Percentiles rank a stretch among this genome's conserved stretches.
These are phyloP conservation scores for Bathynomus jamesi DNA, from an alignment of 1,140 invertebrate genomes.

Conservation along the genomic window DNA sequence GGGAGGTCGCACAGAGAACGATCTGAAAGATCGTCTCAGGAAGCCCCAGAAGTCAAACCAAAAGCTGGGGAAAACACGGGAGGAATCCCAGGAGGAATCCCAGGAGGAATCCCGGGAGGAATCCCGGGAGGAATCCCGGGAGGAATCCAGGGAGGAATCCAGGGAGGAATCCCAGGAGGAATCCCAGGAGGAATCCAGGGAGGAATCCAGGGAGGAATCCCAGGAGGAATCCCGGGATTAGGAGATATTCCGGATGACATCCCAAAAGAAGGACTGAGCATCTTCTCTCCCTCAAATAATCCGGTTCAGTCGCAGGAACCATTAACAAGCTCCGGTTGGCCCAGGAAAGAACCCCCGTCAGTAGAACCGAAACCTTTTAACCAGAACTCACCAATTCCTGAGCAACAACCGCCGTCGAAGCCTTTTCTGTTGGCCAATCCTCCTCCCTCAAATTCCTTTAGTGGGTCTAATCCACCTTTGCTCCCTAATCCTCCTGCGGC, in stretches of 20 bases:
- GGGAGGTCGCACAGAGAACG: slow-evolving; percentile 6
- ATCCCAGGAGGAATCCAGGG: background rate
- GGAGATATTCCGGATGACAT: slow-evolving; percentile 31
- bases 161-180: slow-evolving; percentile 7
- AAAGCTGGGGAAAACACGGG: background rate
- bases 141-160: too few species aligned
- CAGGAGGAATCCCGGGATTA: slow-evolving; percentile 22
- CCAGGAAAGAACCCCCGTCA: slow-evolving; percentile 4
- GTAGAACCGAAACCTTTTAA: background rate
- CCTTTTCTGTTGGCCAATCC: background rate
- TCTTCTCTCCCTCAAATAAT: slow-evolving; percentile 5
- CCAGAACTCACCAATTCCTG: background rate
- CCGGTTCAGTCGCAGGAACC: slow-evolving; percentile 16
- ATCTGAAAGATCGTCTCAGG: slow-evolving; percentile 2
- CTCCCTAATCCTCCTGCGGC: background rate
- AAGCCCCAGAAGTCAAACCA: slow-evolving; percentile 1
- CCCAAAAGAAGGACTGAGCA: slow-evolving; percentile 4
- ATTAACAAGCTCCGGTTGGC: slow-evolving; percentile 16
- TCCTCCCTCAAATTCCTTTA: background rate
- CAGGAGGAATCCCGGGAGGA: slow-evolving; percentile 4
- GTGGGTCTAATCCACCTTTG: background rate
- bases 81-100: background rate
- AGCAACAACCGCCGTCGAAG: background rate
- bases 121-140: too few species aligned
- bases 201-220: slow-evolving; percentile 6